Base-by-base conservation (phyloP, 2,113 vertebrate species). In the Chamaea fasciata region DNA sequence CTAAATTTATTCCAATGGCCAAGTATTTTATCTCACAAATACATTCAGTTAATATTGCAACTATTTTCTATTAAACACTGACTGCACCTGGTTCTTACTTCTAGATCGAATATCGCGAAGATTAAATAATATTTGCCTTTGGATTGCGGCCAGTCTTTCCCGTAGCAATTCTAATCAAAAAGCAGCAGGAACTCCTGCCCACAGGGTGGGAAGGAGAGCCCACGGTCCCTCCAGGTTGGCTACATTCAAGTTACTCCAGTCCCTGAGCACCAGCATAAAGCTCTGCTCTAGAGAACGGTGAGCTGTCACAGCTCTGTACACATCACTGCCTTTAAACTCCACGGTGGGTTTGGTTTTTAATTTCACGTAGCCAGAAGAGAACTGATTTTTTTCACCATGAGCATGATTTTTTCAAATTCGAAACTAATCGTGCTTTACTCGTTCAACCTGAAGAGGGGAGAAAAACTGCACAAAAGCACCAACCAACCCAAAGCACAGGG, bases 401-500 rank as follows among this genome's bases (percentile, higher is more conserved):
- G 24, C 2, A 49, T 28, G 26, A 52, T 35, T 83, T 55, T 55
- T 46, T 47, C n/a, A 44, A 89, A 83, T 50, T 80, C 39, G 50
- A 27, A 87, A 85, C 18, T 37, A 35, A 37, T 42, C 26, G 57
- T 0, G 30, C 24, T 69, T 62, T 19, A 85, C 31, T 57, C 50
- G n/a, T 15, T 65, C 26, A n/a, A 22, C 37, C 28, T 53, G 24
- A 30, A 23, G 27, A n/a, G 37, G 3, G 13, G 27, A n/a, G 6
- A 10, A 13, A 13, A 75, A 19, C 8, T 7, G 10, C 10, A 9
- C 52, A 46, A 27, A 15, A 5, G 30, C 53, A 18, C 3, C 5
- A 46, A 26, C 26, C 12, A 13, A 2, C 5, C 3, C 24, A 2
- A n/a, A 30, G 10, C 33, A 11, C 13, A 2, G 14, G 22, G 22